A percentile compares a stretch with the other conserved stretches of the same genome.
Conservation (phyloP, 2,797 vertebrate genomes). For the Micromesistius poutassou region DNA sequence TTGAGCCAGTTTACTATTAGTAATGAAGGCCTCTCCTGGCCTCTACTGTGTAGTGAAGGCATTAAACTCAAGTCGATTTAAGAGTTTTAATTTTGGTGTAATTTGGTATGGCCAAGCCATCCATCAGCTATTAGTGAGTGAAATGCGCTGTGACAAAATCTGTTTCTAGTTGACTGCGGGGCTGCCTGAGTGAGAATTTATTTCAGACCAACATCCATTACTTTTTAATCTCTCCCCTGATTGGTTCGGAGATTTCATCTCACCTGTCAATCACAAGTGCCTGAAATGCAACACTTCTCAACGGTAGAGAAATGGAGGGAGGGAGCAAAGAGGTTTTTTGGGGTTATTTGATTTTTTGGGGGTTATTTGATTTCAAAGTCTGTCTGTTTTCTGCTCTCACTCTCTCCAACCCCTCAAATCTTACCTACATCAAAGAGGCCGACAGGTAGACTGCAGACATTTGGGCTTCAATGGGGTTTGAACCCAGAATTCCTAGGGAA, state of each 20-base stretch:
- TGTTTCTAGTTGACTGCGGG: neutral
- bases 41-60: too few species aligned
- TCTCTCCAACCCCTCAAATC: neutral
- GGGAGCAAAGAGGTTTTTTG: neutral
- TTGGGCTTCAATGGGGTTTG: neutral
- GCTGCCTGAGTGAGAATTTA: neutral
- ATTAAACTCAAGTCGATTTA: neutral
- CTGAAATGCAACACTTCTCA: slow-evolving; percentile 2
- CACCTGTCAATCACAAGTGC: neutral
- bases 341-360: too few species aligned
- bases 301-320: neutral
- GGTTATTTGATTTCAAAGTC: neutral
- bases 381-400: neutral
- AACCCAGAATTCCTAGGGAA: neutral
- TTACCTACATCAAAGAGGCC: neutral
- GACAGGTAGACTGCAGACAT: neutral
- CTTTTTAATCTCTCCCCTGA: neutral
- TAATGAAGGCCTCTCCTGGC: neutral
- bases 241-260: neutral
- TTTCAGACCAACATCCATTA: neutral
- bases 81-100: neutral
- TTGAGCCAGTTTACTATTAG: slow-evolving; percentile 19
- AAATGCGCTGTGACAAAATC: neutral
- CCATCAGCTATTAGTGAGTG: neutral
- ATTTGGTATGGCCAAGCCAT: neutral